phyloP scores from a whole-genome alignment of 2,113 vertebrate genomes.

The Centrocercus urophasianus region DNA sequence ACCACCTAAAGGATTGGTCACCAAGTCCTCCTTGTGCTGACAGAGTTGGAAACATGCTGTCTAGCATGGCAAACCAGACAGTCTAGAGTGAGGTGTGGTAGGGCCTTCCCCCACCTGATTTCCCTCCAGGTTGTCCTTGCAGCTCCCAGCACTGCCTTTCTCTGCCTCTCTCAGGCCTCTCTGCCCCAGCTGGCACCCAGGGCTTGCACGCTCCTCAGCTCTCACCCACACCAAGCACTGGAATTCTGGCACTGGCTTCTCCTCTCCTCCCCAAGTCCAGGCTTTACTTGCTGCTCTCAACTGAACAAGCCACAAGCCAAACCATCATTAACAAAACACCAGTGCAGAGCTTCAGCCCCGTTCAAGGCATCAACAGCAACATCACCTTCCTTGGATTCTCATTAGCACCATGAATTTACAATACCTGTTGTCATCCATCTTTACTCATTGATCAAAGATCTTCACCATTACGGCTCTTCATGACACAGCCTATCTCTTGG shows the following conservation, averaged over 20 bases:
- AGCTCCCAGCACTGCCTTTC: neutral
- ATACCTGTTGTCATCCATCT: neutral
- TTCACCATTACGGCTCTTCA: neutral
- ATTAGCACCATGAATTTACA: neutral
- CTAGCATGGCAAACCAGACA: neutral
- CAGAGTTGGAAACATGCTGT: neutral
- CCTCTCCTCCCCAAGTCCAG: neutral
- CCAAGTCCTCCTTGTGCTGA: neutral
- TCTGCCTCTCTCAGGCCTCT: neutral
- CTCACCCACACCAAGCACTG: neutral
- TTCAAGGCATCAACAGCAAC: neutral
- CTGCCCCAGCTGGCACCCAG: neutral
- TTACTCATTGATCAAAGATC: fast-evolving
- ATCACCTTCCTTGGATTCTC: neutral
- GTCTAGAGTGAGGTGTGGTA: fast-evolving
- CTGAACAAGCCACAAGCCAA: neutral
- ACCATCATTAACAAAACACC: neutral
- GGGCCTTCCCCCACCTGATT: neutral
- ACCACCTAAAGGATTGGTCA: neutral
- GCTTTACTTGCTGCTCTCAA: neutral
- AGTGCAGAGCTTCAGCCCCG: neutral
- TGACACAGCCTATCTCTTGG: fast-evolving
- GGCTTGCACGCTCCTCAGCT: neutral
- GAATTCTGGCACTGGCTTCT: neutral
- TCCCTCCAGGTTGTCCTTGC: neutral